A percentile compares a stretch with the other conserved stretches of the same genome.
Conservation (phyloP, 2,888 invertebrate species). For the Ennomos erosarius region DNA sequence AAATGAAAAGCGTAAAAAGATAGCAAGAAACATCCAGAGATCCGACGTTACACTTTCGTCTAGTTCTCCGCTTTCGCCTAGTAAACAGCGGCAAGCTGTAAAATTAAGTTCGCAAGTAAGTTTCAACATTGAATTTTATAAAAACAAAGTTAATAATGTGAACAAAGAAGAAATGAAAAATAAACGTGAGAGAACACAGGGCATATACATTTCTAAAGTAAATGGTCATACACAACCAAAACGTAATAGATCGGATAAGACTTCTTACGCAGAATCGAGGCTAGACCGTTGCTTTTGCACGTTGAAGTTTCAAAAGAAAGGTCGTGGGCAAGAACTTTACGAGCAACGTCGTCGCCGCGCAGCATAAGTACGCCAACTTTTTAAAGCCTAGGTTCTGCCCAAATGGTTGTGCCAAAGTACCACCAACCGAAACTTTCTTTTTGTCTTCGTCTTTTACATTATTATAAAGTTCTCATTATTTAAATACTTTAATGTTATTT, state of each 20-base stretch:
- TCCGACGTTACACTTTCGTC: neutral
- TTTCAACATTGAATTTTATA: conserved; percentile 45
- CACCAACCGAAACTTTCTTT: too few relatives aligned
- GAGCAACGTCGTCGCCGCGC: neutral
- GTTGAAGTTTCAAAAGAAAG: conserved; percentile 18
- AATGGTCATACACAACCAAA: neutral
- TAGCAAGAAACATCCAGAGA: too few relatives aligned
- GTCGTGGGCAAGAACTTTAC: neutral
- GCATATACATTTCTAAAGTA: neutral
- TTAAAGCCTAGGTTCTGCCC: too few relatives aligned
- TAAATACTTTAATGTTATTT: too few relatives aligned
- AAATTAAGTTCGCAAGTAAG: conserved; percentile 44
- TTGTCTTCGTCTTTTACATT: too few relatives aligned
- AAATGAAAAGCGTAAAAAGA: too few relatives aligned
- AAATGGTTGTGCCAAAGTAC: too few relatives aligned
- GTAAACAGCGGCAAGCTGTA: conserved; percentile 26
- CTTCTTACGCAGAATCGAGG: conserved; percentile 2
- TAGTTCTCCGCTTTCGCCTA: neutral
- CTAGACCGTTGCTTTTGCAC: conserved; percentile 21
- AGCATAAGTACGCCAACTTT: too few relatives aligned
- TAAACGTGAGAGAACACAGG: too few relatives aligned
- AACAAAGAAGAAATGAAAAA: too few relatives aligned
- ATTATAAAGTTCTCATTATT: too few relatives aligned
- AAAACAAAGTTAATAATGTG: conserved; percentile 20
- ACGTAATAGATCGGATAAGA: conserved; percentile 3